Conservation (phyloP, 2,797 vertebrate genomes). For the Tenualosa thibaudeaui region DNA sequence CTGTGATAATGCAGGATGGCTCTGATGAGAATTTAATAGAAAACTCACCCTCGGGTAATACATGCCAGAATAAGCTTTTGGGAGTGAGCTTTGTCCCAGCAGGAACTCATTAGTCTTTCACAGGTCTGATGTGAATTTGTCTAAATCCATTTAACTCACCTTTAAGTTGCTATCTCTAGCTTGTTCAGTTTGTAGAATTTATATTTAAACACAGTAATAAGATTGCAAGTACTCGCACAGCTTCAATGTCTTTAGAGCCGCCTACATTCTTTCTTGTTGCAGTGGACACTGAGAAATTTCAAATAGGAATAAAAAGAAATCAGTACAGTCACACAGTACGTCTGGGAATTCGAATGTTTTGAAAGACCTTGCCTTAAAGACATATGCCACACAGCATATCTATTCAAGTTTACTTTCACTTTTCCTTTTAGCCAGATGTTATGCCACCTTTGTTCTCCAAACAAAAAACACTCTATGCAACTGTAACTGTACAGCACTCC, state of each 20-base stretch:
- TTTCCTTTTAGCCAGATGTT: background rate
- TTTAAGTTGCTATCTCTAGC: background rate
- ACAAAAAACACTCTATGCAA: background rate
- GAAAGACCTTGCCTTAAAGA: background rate
- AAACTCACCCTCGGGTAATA: background rate
- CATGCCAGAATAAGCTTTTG: too few relatives aligned
- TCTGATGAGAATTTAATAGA: background rate
- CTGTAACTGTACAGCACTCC: too few relatives aligned
- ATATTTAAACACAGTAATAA: background rate
- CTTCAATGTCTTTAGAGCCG: background rate
- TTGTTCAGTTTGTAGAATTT: background rate
- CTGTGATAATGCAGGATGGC: constrained; percentile 54
- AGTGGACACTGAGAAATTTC: background rate
- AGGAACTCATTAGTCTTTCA: background rate
- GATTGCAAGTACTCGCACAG: background rate
- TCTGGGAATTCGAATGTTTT: background rate
- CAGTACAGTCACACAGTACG: background rate
- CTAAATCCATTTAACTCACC: background rate
- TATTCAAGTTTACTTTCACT: background rate
- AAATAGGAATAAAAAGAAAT: background rate
- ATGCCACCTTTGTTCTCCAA: background rate
- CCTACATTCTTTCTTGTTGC: background rate
- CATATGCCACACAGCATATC: background rate
- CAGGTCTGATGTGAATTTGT: background rate
- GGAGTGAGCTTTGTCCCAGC: background rate